These are phyloP conservation scores for Microtus agrestis DNA, from an alignment of 2,797 vertebrate genomes.

Conservation along the genomic window DNA sequence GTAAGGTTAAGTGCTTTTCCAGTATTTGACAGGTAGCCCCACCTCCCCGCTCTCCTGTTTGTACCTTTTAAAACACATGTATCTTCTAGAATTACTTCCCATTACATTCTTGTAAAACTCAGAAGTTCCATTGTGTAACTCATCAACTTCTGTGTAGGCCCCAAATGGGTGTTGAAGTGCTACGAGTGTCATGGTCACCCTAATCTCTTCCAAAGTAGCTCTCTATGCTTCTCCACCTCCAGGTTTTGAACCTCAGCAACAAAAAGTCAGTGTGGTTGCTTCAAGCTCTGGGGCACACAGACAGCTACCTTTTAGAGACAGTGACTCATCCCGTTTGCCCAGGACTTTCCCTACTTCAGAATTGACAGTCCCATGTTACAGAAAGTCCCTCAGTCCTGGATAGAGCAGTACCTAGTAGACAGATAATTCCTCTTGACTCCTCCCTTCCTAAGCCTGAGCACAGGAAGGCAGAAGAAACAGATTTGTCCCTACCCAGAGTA, in stretches of 20 bases:
- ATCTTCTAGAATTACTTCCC: constrained; percentile 68
- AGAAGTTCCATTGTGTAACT: constrained; percentile 38
- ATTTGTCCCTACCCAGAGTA: neutral
- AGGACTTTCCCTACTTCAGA: constrained; percentile 18
- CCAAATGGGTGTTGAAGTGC: constrained; percentile 18
- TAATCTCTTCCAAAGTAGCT: constrained; percentile 50
- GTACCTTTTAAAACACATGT: constrained; percentile 65
- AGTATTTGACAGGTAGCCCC: constrained; percentile 72
- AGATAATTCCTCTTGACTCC: neutral
- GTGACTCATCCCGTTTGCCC: neutral
- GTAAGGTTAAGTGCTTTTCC: constrained; percentile 83
- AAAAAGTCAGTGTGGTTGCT: constrained; percentile 40
- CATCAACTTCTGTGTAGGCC: constrained; percentile 38
- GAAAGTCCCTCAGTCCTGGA: neutral
- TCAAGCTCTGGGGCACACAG: constrained; percentile 24
- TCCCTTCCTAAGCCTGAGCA: neutral
- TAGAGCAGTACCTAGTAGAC: neutral
- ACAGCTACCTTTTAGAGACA: constrained; percentile 37
- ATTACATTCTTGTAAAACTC: constrained; percentile 51
- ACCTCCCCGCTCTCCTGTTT: constrained; percentile 62
- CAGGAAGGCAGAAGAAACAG: constrained; percentile 15
- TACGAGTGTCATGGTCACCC: constrained; percentile 71
- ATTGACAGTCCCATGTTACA: constrained; percentile 4
- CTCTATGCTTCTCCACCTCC: neutral
- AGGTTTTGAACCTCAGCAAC: constrained; percentile 23